phyloP scores from a whole-genome alignment of 2,113 vertebrate genomes.

The Artemisiospiza belli region DNA sequence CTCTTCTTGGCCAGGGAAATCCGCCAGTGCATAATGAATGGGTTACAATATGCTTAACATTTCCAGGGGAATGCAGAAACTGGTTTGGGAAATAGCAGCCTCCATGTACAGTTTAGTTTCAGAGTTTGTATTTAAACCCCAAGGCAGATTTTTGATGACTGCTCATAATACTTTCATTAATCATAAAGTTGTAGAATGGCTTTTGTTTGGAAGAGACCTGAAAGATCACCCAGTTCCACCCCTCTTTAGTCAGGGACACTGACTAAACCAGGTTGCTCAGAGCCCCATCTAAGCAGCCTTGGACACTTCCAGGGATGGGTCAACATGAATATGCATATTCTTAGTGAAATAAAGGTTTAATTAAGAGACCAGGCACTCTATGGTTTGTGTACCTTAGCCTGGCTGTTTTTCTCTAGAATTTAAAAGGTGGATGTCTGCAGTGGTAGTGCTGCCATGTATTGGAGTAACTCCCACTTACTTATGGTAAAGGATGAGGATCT shows the following conservation, averaged over 20 bases:
- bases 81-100: neutral
- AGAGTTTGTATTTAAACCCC: neutral
- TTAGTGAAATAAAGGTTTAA: neutral
- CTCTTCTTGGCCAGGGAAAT: neutral
- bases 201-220: neutral
- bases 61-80: neutral
- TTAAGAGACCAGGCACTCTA: neutral
- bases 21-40: neutral
- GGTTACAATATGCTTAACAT: neutral
- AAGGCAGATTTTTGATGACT: neutral
- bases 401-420: neutral
- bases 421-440: neutral
- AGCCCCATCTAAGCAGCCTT: neutral
- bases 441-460: neutral
- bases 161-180: neutral
- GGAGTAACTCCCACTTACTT: neutral
- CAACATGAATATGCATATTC: neutral
- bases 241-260: neutral
- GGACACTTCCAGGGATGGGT: neutral
- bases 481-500: neutral
- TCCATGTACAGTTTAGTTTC: neutral
- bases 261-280: neutral
- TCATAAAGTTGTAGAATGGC: fast-evolving
- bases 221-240: neutral
- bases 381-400: neutral